A percentile compares a stretch with the other conserved stretches of the same genome.
phyloP scores from a whole-genome alignment of 2,797 vertebrate species.

The Acipenser oxyrinchus region DNA sequence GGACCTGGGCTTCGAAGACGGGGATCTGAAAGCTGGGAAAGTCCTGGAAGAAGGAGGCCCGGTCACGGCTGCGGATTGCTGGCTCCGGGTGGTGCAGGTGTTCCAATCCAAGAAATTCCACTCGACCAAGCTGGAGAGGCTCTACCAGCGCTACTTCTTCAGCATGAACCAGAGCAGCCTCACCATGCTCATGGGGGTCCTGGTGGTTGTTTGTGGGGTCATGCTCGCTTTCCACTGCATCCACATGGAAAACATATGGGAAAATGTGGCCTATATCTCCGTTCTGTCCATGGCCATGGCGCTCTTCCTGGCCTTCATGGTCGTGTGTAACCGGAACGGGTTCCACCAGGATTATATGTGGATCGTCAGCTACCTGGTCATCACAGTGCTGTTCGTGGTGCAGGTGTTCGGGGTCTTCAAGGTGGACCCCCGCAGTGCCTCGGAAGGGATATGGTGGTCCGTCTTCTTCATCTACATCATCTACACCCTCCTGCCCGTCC shows the following conservation, averaged over 20 bases:
- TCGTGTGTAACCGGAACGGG: slow-evolving; percentile 86
- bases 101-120: slow-evolving; percentile 94
- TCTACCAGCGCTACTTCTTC: slow-evolving; percentile 96
- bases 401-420: slow-evolving; percentile 78
- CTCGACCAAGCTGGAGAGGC: slow-evolving; percentile 86
- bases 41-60: slow-evolving; percentile 40
- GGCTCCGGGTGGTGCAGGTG: slow-evolving; percentile 72
- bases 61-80: slow-evolving; percentile 62
- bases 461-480: slow-evolving; percentile 96
- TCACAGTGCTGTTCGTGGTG: slow-evolving; percentile 72
- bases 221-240: slow-evolving; percentile 87
- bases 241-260: slow-evolving; percentile 38
- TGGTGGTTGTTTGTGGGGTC: slow-evolving; percentile 80
- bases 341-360: slow-evolving; percentile 98
- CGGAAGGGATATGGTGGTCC: slow-evolving; percentile 87
- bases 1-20: slow-evolving; percentile 76
- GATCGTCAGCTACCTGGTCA: slow-evolving; percentile 90
- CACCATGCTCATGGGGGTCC: slow-evolving; percentile 90
- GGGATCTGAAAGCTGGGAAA: slow-evolving; percentile 59
- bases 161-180: slow-evolving; percentile 95
- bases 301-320: slow-evolving; percentile 84
- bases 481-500: slow-evolving; percentile 89
- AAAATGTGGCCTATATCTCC: slow-evolving; percentile 59
- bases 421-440: slow-evolving; percentile 73
- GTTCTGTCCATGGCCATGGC: slow-evolving; percentile 72